Base-by-base conservation (phyloP, 2,888 invertebrate genomes). In the Tryphoninae sp. region DNA sequence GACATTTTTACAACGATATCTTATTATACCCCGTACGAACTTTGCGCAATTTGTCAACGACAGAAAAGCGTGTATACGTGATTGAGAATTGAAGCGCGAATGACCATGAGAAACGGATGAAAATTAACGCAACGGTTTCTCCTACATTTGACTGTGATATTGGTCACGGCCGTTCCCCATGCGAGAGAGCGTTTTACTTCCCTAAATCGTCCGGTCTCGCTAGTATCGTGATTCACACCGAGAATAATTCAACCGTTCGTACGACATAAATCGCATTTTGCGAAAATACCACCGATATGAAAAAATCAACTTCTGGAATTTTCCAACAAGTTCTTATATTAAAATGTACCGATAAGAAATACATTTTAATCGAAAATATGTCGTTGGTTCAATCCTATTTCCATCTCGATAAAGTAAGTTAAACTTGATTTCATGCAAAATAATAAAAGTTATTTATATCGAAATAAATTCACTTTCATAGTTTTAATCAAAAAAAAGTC, bases 1-100 rank as follows among this genome's bases (percentile, higher is more conserved):
- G 87, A 88, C 88, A 86, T 78, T 87, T 82, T 83, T 78, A 58
- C 61, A 59, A 61, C 16, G 59, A 79, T 71, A 73, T 61, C 53
- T 62, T 62, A 61, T 40, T 73, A 19, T 67, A 42, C 55, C n/a
- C 59, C 42, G 58, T 40, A 33, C 22, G 55, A 55, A 82, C 58
- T 68, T 84, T 83, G 84, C 82, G 84, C 81, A 84, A 84, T 76
- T 68, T 23, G 16, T 61, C 19, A 9, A 61, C 76, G 59, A 55
- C 58, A 22, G 19, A 65, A 3, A 61, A 71, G 74, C 71, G 42
- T 73, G 33, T 16, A 55, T 62, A 13, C 6, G 40, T 58, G 22
- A 23, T 13, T n/a, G 53, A 67, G 49, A 59, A 23, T 33, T 8
- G 53, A 69, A 51, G 71, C 23, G 16, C n/a, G 7, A 71, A 65